phyloP scores from a whole-genome alignment of 2,113 vertebrate genomes.

The Candoia aspera region DNA sequence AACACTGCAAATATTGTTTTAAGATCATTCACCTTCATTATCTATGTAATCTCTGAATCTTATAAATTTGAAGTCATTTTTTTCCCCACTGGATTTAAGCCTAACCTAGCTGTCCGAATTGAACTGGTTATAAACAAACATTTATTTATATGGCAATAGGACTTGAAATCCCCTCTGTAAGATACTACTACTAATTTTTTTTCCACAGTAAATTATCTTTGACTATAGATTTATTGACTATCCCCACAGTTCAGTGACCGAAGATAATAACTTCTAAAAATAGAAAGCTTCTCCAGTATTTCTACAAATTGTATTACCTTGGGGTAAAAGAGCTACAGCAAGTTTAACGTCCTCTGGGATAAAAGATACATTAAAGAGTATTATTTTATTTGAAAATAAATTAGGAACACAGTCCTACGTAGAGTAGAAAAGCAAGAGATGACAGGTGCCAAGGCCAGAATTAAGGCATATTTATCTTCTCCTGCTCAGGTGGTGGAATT shows the following conservation, averaged over 20 bases:
- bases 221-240: not conserved
- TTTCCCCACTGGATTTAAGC: not conserved
- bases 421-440: not conserved
- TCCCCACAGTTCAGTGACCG: not conserved
- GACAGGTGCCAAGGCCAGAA: not conserved
- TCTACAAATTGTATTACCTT: not conserved
- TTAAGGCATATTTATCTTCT: not conserved
- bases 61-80: not conserved
- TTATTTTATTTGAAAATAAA: not conserved
- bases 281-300: not conserved
- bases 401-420: not conserved
- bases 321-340: not conserved
- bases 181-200: not conserved
- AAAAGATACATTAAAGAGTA: not conserved
- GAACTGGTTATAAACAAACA: not conserved
- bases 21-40: slow-evolving; percentile 10
- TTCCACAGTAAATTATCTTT: not conserved
- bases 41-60: slow-evolving; percentile 4
- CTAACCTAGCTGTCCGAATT: not conserved
- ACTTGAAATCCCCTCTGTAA: not conserved
- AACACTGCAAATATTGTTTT: slow-evolving; percentile 19
- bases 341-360: not conserved
- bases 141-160: not conserved
- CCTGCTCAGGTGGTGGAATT: not conserved
- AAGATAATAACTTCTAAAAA: not conserved